Conservation (phyloP, 2,888 invertebrate genomes). For the Agonopterix heracliana region DNA sequence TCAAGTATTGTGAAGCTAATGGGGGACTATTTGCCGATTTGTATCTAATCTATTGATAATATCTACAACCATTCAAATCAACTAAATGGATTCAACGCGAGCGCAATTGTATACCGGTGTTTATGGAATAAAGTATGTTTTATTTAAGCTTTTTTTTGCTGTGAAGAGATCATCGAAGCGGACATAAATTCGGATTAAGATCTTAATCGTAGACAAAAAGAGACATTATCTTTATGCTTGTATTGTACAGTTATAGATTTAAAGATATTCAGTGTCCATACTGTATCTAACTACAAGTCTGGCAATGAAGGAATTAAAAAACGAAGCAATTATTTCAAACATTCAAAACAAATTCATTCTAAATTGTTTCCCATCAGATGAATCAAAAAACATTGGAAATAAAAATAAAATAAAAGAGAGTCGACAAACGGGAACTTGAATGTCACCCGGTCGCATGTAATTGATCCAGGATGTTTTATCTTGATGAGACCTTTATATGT, state of each 20-base stretch:
- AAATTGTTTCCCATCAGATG: background rate
- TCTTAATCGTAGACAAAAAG: constrained; percentile 5
- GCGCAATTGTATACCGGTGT: constrained; percentile 40
- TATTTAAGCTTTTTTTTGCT: constrained; percentile 19
- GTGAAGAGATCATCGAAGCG: constrained; percentile 25
- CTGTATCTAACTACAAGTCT: no score
- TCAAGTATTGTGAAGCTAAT: constrained; percentile 46
- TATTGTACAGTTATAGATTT: background rate
- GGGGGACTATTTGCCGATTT: constrained; percentile 56
- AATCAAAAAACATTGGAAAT: constrained; percentile 23
- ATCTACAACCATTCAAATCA: constrained; percentile 52
- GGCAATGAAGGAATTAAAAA: background rate
- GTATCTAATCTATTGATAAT: constrained; percentile 56
- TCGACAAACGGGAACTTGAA: constrained; percentile 58
- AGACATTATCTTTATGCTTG: background rate
- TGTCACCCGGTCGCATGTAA: constrained; percentile 67
- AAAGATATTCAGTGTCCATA: no score
- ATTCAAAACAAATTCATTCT: background rate
- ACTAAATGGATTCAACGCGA: constrained; percentile 46
- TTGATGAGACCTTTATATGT: constrained; percentile 69
- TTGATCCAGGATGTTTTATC: constrained; percentile 74
- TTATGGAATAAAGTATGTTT: constrained; percentile 30
- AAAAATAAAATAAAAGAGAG: constrained; percentile 41
- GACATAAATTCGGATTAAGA: constrained; percentile 36
- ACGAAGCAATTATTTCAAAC: background rate